phyloP scores from a whole-genome alignment of 2,888 invertebrate genomes.

The Crematogaster levior region DNA sequence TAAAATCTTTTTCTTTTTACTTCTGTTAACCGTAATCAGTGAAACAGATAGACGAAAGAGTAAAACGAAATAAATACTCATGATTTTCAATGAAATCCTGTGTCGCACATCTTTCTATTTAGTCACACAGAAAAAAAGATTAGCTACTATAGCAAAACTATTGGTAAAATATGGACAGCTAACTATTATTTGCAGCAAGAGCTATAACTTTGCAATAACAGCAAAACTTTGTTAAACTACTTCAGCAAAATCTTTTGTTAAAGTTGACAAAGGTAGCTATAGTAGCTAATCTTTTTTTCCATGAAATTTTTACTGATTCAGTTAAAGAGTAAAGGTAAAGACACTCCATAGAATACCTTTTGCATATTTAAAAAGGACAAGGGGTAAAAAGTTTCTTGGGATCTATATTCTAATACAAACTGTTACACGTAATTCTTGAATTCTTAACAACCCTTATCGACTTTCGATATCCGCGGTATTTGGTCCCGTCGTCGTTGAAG shows the following conservation, averaged over 20 bases:
- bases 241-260: no score
- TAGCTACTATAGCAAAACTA: no score
- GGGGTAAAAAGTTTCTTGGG: background rate
- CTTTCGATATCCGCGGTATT: conserved; percentile 33
- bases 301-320: background rate
- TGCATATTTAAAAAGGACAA: background rate
- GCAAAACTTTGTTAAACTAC: no score
- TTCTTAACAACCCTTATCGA: background rate
- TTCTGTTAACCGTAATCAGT: background rate
- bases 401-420: background rate
- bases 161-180: no score
- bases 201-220: no score
- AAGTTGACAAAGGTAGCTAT: no score
- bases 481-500: conserved; percentile 9
- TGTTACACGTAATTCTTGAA: background rate
- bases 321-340: background rate
- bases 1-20: background rate
- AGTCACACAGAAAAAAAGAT: no score
- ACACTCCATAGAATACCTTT: background rate
- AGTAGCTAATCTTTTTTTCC: no score
- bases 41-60: background rate
- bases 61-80: background rate
- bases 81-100: background rate
- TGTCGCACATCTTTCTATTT: background rate
- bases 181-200: no score